These are phyloP conservation scores for Prietella phreatophila DNA, from an alignment of 2,113 vertebrate species.

Conservation along the genomic window DNA sequence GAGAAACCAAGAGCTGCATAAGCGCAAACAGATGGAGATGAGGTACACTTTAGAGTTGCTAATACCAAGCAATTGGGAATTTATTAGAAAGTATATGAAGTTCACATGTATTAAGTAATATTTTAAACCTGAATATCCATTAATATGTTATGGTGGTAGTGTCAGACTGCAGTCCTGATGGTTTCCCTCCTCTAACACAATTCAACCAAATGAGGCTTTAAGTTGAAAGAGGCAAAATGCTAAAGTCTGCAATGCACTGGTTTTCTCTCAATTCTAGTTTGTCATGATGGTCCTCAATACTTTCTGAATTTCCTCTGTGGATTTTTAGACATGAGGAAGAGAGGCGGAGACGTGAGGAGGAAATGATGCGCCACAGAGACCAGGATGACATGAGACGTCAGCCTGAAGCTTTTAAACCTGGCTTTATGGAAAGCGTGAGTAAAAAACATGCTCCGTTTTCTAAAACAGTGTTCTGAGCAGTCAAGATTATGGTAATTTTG, in stretches of 20 bases:
- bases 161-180: not conserved
- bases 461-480: not conserved
- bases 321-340: conserved; percentile 88
- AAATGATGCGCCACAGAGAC: conserved; percentile 91
- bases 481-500: not conserved
- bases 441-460: conserved; percentile 29
- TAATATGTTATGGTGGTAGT: not conserved
- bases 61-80: not conserved
- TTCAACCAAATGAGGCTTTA: not conserved
- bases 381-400: conserved; percentile 88
- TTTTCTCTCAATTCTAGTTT: not conserved
- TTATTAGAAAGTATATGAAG: not conserved
- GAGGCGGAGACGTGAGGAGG: conserved; percentile 88
- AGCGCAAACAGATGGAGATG: conserved; percentile 94
- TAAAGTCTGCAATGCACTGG: not conserved
- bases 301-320: not conserved
- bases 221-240: not conserved
- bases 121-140: not conserved
- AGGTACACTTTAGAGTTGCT: conserved; percentile 72
- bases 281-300: not conserved
- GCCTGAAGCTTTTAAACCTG: conserved; percentile 88
- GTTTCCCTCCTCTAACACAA: not conserved
- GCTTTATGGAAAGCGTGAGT: conserved; percentile 93
- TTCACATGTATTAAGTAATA: not conserved
- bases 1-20: conserved; percentile 94